A percentile compares a stretch with the other conserved stretches of the same genome.
These are phyloP conservation scores for Sycophaga agraensis DNA, from an alignment of 1,140 invertebrate species.

Conservation along the genomic window DNA sequence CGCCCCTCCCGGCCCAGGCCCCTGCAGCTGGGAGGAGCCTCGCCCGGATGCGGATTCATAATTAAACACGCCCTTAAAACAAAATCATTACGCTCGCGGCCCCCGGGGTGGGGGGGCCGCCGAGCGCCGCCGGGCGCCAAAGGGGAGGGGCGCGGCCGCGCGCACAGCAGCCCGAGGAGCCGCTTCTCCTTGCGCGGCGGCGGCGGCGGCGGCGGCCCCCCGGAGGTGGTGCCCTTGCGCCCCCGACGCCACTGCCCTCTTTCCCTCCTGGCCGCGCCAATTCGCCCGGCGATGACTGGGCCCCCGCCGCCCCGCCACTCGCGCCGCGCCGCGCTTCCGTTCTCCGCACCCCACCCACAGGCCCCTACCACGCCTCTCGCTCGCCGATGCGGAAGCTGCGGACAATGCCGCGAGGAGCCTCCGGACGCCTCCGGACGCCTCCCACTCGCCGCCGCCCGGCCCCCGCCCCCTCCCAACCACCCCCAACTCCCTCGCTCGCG, in stretches of 20 bases:
- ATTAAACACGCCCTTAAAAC: conserved; percentile 61
- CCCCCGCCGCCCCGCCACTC: too few relatives aligned
- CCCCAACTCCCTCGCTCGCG: too few relatives aligned
- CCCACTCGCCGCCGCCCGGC: too few relatives aligned
- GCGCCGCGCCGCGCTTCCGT: too few relatives aligned
- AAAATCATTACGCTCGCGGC: conserved; percentile 54
- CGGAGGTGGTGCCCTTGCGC: conserved; percentile 12
- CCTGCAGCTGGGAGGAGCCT: conserved; percentile 50
- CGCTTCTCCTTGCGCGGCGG: conserved; percentile 42
- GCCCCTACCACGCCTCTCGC: not conserved
- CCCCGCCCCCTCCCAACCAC: too few relatives aligned
- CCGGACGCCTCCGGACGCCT: too few relatives aligned
- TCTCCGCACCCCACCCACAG: conserved; percentile 9
- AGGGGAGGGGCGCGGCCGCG: not conserved
- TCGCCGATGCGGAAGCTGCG: not conserved
- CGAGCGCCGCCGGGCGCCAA: conserved; percentile 18
- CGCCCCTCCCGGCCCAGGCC: not conserved
- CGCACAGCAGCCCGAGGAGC: conserved; percentile 35
- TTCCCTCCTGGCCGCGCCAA: not conserved
- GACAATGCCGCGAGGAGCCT: conserved; percentile 3
- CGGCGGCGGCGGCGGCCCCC: conserved; percentile 22
- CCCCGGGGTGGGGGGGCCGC: conserved; percentile 16
- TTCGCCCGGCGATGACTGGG: not conserved
- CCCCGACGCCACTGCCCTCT: too few relatives aligned
- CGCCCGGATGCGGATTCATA: conserved; percentile 57